phyloP scores from a whole-genome alignment of 2,888 invertebrate genomes.

The Hirtodrosophila trivittata region DNA sequence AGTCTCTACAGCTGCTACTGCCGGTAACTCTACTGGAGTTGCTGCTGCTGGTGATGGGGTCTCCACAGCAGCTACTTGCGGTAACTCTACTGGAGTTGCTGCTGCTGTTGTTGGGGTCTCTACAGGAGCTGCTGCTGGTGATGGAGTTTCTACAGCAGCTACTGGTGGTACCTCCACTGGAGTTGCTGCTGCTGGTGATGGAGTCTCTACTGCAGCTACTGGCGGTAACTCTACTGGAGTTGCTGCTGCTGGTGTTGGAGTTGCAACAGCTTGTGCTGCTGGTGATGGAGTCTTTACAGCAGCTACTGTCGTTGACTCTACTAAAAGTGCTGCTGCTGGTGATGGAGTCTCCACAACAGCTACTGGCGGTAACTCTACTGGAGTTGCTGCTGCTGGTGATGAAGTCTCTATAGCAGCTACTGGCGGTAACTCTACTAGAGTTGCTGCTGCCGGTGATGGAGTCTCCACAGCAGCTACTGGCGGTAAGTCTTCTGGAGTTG shows the following conservation, averaged over 20 bases:
- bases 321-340: not conserved
- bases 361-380: not conserved
- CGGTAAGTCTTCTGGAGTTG: not conserved
- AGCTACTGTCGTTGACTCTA: not conserved
- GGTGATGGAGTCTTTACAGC: not conserved
- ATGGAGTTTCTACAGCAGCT: not conserved
- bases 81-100: not conserved
- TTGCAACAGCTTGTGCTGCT: not conserved
- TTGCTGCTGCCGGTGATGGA: not conserved
- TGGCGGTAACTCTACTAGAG: conserved; percentile 3
- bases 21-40: not conserved
- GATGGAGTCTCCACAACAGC: not conserved
- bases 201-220: not conserved
- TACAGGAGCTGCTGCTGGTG: not conserved
- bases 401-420: not conserved
- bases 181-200: conserved; percentile 1
- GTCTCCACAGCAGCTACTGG: not conserved
- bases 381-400: not conserved
- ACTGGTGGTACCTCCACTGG: not conserved
- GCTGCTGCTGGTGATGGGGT: not conserved
- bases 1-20: not conserved
- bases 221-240: not conserved
- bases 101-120: not conserved
- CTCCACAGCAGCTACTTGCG: not conserved
- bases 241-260: not conserved